Percentiles rank a stretch among this genome's conserved stretches.
phyloP scores from a whole-genome alignment of 2,888 invertebrate genomes.

The Trachelus stipa region DNA sequence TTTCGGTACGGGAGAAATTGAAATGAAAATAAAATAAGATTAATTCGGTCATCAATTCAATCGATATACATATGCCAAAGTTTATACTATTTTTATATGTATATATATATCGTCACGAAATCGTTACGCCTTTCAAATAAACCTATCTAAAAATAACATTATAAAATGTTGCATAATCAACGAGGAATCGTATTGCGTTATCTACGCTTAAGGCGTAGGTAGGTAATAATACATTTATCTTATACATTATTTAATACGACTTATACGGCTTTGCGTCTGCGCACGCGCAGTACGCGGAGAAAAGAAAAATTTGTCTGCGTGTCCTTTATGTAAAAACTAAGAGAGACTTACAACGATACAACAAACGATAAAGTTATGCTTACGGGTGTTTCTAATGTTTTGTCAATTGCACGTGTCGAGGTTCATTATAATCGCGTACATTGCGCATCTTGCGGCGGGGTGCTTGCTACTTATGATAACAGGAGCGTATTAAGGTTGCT shows the following conservation, averaged over 20 bases:
- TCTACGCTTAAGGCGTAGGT: conserved; percentile 6
- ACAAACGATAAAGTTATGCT: conserved; percentile 1
- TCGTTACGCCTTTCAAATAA: conserved; percentile 18
- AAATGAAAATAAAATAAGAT: not conserved
- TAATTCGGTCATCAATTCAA: not conserved
- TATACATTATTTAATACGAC: not conserved
- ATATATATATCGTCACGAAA: conserved; percentile 13
- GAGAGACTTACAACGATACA: conserved; percentile 3
- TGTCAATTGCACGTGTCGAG: conserved; percentile 29
- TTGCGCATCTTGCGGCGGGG: conserved; percentile 9
- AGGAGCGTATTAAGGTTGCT: conserved; percentile 1
- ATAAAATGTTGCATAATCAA: conserved; percentile 45
- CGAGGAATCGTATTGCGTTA: conserved; percentile 31
- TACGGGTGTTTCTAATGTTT: not conserved
- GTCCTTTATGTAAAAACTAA: not conserved
- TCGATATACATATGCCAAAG: not conserved
- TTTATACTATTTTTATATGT: conserved; percentile 5
- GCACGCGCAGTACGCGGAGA: not conserved
- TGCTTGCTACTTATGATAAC: not conserved
- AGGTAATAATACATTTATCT: not conserved
- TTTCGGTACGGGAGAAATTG: not conserved
- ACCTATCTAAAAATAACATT: conserved; percentile 48
- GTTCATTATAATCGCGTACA: not conserved
- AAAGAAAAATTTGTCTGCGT: not conserved
- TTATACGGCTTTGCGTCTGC: not conserved